A percentile compares a stretch with the other conserved stretches of the same genome.
phyloP scores from a whole-genome alignment of 2,888 invertebrate species.

The Heliconius aoede region DNA sequence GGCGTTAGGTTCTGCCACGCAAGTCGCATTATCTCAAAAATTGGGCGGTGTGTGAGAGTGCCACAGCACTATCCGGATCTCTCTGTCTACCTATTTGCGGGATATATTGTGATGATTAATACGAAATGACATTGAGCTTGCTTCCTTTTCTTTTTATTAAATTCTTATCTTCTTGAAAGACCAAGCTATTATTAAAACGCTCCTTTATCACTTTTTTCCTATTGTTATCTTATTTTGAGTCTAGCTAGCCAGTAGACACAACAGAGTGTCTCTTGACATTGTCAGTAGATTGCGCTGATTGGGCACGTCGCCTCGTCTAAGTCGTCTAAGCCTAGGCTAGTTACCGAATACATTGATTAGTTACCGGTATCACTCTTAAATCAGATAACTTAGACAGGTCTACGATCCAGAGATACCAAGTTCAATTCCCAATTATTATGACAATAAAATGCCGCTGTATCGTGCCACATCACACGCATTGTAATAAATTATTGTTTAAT shows the following conservation, averaged over 20 bases:
- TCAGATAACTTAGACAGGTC: neutral
- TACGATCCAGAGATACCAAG: neutral
- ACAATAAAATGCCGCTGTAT: too few relatives aligned
- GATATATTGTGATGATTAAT: too few relatives aligned
- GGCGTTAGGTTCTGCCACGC: too few relatives aligned
- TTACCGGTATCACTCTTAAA: neutral
- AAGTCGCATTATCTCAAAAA: too few relatives aligned
- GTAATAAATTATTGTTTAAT: too few relatives aligned
- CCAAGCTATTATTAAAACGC: neutral
- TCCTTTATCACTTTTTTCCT: conserved; percentile 9
- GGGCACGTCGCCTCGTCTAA: conserved; percentile 29
- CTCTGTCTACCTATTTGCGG: too few relatives aligned
- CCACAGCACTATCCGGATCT: too few relatives aligned
- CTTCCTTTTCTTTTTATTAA: neutral
- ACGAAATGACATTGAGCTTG: neutral
- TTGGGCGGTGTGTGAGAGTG: too few relatives aligned
- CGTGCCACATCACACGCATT: too few relatives aligned
- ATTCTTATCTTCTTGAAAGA: neutral
- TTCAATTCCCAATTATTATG: neutral
- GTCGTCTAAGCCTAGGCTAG: conserved; percentile 7
- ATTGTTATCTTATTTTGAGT: conserved; percentile 22
- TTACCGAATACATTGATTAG: conserved; percentile 3
- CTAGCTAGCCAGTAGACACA: conserved; percentile 12
- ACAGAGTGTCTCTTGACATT: conserved; percentile 40
- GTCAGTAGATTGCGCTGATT: conserved; percentile 42